Evolutionary conservation across 2,888 invertebrate genomes (phyloP).

Genomic region (Danaus chrysippus): DNA sequence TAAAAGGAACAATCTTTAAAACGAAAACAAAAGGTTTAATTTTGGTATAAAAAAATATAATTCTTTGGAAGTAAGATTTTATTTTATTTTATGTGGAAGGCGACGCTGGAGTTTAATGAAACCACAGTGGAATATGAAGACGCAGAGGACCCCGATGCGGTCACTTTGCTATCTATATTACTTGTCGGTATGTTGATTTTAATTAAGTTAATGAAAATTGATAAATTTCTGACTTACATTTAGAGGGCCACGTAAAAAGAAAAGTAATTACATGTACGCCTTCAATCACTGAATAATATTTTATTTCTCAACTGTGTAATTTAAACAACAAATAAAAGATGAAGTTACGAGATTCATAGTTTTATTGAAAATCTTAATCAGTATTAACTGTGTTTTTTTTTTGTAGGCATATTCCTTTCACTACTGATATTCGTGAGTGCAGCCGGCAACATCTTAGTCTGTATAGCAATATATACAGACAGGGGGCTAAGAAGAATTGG

Average conservation of each 20-base stretch:
- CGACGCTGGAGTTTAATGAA: slow-evolving; percentile 75
- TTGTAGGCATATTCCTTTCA: slow-evolving; percentile 89
- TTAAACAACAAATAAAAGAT: no score
- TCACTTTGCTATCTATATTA: slow-evolving; percentile 88
- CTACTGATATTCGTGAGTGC: slow-evolving; percentile 95
- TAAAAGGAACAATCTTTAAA: no score
- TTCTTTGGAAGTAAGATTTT: background rate
- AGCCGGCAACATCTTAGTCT: slow-evolving; percentile 97
- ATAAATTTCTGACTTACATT: background rate
- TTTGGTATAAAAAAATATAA: no score
- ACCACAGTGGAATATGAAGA: slow-evolving; percentile 77
- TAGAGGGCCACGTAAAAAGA: background rate
- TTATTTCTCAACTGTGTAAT: no score
- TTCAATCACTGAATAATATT: no score
- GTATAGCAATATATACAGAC: slow-evolving; percentile 98
- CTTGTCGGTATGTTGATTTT: slow-evolving; percentile 83
- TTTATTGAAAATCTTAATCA: background rate
- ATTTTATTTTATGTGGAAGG: slow-evolving; percentile 47
- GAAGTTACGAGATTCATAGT: no score
- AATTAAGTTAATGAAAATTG: slow-evolving; percentile 5
- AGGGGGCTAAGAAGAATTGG: slow-evolving; percentile 92
- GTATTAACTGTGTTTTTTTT: slow-evolving; percentile 31
- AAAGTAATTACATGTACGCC: background rate
- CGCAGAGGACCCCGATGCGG: slow-evolving; percentile 84
- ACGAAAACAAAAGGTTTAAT: no score